These are phyloP conservation scores for Antheraea assamensis DNA, from an alignment of 2,888 invertebrate genomes.

Conservation along the genomic window DNA sequence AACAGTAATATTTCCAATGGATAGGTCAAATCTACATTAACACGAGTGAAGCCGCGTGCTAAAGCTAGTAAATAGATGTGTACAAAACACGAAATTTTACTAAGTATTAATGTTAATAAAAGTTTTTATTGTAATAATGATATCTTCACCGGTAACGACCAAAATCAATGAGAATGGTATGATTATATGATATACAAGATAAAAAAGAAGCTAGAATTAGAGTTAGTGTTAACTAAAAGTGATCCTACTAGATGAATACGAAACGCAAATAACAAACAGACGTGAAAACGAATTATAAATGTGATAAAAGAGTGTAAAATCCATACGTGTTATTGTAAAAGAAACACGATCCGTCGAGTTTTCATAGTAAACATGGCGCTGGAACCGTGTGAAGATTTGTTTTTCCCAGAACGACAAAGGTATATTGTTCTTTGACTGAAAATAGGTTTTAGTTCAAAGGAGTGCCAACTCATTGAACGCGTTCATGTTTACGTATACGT, in stretches of 20 bases:
- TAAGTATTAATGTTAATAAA: too few relatives aligned
- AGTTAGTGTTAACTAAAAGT: neutral
- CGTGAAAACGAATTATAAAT: slow-evolving; percentile 23
- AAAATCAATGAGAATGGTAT: too few relatives aligned
- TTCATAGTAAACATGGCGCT: slow-evolving; percentile 65
- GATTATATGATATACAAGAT: too few relatives aligned
- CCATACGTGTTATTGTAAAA: slow-evolving; percentile 45
- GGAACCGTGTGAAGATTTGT: slow-evolving; percentile 63
- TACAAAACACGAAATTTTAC: too few relatives aligned
- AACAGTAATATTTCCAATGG: too few relatives aligned
- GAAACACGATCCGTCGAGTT: slow-evolving; percentile 51
- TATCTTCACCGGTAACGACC: too few relatives aligned
- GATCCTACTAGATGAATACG: slow-evolving; percentile 13
- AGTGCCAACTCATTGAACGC: slow-evolving; percentile 61
- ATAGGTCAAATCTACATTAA: too few relatives aligned
- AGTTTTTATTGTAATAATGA: too few relatives aligned
- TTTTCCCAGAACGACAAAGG: slow-evolving; percentile 72
- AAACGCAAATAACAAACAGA: slow-evolving; percentile 38
- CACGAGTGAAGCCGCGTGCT: too few relatives aligned
- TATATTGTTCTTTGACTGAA: slow-evolving; percentile 67
- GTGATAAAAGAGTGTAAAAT: slow-evolving; percentile 47
- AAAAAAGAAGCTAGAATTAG: too few relatives aligned
- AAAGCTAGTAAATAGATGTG: too few relatives aligned
- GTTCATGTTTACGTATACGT: slow-evolving; percentile 45
- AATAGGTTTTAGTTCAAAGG: slow-evolving; percentile 70